phyloP scores from a whole-genome alignment of 2,113 vertebrate species.

The Eudyptes chrysolophus region DNA sequence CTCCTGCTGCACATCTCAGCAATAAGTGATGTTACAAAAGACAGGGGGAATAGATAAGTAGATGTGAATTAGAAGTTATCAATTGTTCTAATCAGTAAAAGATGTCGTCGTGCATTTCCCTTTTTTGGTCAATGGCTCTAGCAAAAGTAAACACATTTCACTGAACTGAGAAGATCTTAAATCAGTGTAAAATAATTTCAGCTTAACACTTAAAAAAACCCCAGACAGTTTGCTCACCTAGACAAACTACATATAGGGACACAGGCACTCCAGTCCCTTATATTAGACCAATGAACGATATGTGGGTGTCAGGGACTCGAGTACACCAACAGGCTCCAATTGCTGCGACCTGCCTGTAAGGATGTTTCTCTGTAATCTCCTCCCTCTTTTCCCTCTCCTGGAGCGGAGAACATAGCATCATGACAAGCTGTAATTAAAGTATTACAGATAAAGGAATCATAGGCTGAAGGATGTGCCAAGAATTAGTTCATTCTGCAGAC shows the following conservation, averaged over 20 bases:
- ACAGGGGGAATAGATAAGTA: neutral
- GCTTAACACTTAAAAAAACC: neutral
- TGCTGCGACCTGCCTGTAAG: neutral
- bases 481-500: neutral
- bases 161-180: neutral
- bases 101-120: neutral
- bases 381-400: neutral
- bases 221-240: neutral
- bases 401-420: accelerated
- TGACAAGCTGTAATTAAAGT: neutral
- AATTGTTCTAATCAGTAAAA: neutral
- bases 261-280: neutral
- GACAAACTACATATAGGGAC: neutral
- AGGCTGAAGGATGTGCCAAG: neutral
- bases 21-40: neutral
- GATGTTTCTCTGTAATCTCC: neutral
- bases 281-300: neutral
- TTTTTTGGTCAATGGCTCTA: neutral
- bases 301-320: neutral
- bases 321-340: neutral
- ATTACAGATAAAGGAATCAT: neutral
- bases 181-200: neutral
- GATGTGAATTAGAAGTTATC: neutral
- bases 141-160: neutral
- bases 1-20: neutral